phyloP scores from a whole-genome alignment of 2,888 invertebrate genomes.

The Eubasilissa splendida region DNA sequence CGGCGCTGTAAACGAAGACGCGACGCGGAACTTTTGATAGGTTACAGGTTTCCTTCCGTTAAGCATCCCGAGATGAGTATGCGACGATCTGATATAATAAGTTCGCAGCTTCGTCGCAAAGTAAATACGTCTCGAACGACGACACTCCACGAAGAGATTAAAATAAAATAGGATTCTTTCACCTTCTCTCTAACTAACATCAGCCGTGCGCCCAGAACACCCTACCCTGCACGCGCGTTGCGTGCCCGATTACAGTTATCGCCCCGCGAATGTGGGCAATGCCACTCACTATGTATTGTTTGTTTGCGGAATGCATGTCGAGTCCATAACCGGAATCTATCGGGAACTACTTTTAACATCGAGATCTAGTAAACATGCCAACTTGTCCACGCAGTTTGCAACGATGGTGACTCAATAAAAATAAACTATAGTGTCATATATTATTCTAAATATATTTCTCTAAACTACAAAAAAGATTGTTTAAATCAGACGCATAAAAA shows the following conservation, averaged over 20 bases:
- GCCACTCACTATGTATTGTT: neutral
- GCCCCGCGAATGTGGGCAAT: conserved; percentile 15
- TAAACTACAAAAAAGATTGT: too few species aligned
- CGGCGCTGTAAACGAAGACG: conserved; percentile 10
- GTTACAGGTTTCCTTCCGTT: conserved; percentile 22
- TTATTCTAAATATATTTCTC: too few species aligned
- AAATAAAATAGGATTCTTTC: too few species aligned
- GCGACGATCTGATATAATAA: neutral
- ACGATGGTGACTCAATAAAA: too few species aligned
- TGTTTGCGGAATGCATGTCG: conserved; percentile 17
- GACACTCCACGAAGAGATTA: too few species aligned
- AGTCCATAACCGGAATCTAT: conserved; percentile 2
- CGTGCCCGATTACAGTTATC: conserved; percentile 12
- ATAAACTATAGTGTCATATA: too few species aligned
- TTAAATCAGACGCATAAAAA: too few species aligned
- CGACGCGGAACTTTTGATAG: conserved; percentile 23
- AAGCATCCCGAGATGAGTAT: neutral
- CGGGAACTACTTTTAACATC: neutral
- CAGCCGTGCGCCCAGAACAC: too few species aligned
- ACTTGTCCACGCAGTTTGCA: too few species aligned
- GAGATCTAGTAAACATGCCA: too few species aligned
- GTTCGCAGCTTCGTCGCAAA: conserved; percentile 12
- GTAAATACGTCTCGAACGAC: neutral
- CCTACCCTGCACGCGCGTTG: neutral
- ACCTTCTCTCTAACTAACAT: too few species aligned